These are phyloP conservation scores for Lathronympha strigana DNA, from an alignment of 2,888 invertebrate species.

Conservation along the genomic window DNA sequence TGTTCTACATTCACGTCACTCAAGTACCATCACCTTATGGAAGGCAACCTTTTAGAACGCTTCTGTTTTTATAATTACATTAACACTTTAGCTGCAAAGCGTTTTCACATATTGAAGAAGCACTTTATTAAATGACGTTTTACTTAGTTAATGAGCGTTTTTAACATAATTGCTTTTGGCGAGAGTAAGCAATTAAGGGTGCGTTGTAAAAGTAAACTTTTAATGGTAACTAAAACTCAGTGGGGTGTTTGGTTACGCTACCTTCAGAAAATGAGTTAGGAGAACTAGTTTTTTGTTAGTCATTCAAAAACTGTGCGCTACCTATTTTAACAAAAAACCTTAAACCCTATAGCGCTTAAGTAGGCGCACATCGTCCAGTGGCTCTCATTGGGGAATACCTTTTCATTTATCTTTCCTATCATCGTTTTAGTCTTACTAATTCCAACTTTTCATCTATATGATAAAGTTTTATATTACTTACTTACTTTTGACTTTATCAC, in stretches of 20 bases:
- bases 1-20: constrained; percentile 59
- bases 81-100: constrained; percentile 39
- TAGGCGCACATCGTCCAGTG: too few species aligned
- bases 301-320: too few species aligned
- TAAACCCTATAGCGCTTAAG: too few species aligned
- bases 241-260: background rate
- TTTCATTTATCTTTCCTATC: too few species aligned
- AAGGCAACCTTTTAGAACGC: constrained; percentile 51
- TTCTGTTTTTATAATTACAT: constrained; percentile 40
- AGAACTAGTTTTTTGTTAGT: too few species aligned
- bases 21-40: constrained; percentile 66
- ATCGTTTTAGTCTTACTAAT: too few species aligned
- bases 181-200: constrained; percentile 39
- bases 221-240: constrained; percentile 24
- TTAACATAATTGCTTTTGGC: constrained; percentile 38
- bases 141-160: constrained; percentile 41
- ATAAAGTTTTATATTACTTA: too few species aligned
- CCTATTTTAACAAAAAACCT: too few species aligned
- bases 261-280: too few species aligned
- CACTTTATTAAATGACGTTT: constrained; percentile 41
- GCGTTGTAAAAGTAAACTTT: constrained; percentile 19
- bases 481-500: too few species aligned
- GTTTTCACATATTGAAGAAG: constrained; percentile 38
- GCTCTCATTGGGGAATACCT: too few species aligned
- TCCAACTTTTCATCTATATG: too few species aligned